These are phyloP conservation scores for Strix occidentalis DNA, from an alignment of 2,797 vertebrate genomes.

Conservation along the genomic window DNA sequence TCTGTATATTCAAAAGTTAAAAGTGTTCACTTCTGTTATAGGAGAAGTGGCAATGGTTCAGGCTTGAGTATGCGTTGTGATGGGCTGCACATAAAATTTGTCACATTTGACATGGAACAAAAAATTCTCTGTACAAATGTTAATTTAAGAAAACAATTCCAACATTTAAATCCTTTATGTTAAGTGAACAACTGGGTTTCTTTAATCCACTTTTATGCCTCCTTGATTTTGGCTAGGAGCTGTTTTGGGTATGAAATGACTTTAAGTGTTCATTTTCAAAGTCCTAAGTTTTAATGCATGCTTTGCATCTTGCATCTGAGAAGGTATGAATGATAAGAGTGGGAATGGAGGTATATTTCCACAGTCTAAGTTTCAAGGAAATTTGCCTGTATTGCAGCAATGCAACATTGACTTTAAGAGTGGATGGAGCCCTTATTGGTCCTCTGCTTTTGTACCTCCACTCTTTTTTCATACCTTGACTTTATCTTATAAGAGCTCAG, in stretches of 20 bases:
- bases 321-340: neutral
- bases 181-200: neutral
- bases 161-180: neutral
- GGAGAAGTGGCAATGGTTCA: neutral
- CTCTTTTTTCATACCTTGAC: neutral
- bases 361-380: neutral
- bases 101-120: neutral
- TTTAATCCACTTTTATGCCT: neutral
- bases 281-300: neutral
- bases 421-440: neutral
- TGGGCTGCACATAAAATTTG: neutral
- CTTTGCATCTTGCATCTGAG: neutral
- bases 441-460: neutral
- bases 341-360: neutral
- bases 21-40: conserved; percentile 16
- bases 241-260: neutral
- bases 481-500: neutral
- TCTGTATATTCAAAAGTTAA: neutral
- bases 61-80: neutral
- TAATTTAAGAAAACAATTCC: neutral
- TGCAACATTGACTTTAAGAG: neutral
- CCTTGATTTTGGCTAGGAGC: neutral
- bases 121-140: neutral
- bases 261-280: neutral
- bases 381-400: neutral